Base-by-base conservation (phyloP, 2,888 invertebrate species). In the Diarsia dahlii region DNA sequence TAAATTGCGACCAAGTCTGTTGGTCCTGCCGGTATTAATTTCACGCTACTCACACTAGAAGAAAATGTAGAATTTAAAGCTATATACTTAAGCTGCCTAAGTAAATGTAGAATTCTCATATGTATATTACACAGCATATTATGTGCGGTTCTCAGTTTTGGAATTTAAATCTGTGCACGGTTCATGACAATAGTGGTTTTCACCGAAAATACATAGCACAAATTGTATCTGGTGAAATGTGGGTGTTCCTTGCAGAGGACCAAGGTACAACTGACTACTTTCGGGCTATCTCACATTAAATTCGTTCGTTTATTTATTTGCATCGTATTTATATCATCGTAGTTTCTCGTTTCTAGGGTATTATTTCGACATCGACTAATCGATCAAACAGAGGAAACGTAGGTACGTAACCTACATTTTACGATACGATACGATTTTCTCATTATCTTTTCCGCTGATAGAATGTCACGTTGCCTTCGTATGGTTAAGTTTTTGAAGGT, bases 11-110 rank as follows among this genome's bases (percentile, higher is more conserved):
- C 74, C 20, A 52, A 62, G 50, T 73, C 70, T 50, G 23, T 45
- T 54, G 50, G 20, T 68, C 52, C 3, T 23, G 62, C 39, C 58
- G 28, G 65, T 68, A 62, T 63, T 82, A 3, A 84, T 84, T 80
- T 84, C 74, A 74, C 71, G 81, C 67, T 84, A 68, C 34, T 62
- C 56, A 45, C n/a, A 39, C 52, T 62, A 58, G 18, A 48, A 52
- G 64, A 52, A 72, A 64, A 71, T 69, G 45, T 34, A 15, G 52
- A 74, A 71, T 54, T 28, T 28, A 28, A 28, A 64, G 18, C 52
- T 12, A 18, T 46, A 68, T 39, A 54, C 18, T 23, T 28, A 9
- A 65, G 18, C 34, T 50, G 52, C 67, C 46, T 34, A n/a, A 78
- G 52, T 28, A 45, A 71, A 71, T 66, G 50, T 62, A 18, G 28